Evolutionary conservation across 2,888 invertebrate genomes (phyloP).

Genomic region (Argynnis bischoffii): DNA sequence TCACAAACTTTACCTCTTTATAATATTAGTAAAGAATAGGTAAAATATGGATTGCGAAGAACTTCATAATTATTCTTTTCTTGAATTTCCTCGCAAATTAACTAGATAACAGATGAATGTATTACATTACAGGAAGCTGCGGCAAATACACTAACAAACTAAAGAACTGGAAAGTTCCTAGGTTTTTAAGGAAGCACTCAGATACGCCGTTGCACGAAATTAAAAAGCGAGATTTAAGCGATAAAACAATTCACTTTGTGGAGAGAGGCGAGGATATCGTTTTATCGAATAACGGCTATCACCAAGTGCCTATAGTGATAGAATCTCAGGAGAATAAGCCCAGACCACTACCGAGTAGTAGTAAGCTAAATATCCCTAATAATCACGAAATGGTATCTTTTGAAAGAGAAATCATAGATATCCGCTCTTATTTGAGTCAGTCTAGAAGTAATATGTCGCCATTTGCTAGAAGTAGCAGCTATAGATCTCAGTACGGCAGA

Average conservation of each 20-base stretch:
- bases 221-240: constrained; percentile 69
- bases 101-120: constrained; percentile 1
- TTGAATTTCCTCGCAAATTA: not conserved
- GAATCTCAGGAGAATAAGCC: constrained; percentile 77
- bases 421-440: constrained; percentile 88
- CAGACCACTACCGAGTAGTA: constrained; percentile 57
- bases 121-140: constrained; percentile 77
- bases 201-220: constrained; percentile 78
- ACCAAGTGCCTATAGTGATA: constrained; percentile 85
- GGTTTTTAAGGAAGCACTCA: constrained; percentile 84
- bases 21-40: too few relatives aligned
- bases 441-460: constrained; percentile 88
- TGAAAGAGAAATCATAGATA: constrained; percentile 85
- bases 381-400: constrained; percentile 77
- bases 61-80: not conserved
- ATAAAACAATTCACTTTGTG: constrained; percentile 64
- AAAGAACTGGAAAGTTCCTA: constrained; percentile 87
- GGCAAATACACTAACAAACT: constrained; percentile 82
- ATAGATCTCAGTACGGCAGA: constrained; percentile 86
- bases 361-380: constrained; percentile 75
- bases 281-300: constrained; percentile 79
- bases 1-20: too few relatives aligned
- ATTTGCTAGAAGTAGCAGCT: constrained; percentile 87
- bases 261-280: constrained; percentile 61
- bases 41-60: not conserved